These are phyloP conservation scores for Mactra quadrangularis DNA, from an alignment of 1,140 invertebrate species.

Conservation along the genomic window DNA sequence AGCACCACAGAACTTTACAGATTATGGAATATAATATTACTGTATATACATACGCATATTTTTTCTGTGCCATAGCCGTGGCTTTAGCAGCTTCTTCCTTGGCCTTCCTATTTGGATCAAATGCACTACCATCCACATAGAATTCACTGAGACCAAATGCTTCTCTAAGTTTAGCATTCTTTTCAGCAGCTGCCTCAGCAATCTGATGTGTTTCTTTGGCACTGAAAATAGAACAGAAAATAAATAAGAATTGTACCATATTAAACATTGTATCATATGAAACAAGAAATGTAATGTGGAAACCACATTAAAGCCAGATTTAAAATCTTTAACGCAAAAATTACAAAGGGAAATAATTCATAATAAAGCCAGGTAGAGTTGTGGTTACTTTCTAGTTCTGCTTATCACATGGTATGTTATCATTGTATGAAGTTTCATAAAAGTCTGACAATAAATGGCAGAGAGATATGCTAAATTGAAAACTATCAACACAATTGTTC, in stretches of 20 bases:
- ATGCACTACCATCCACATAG: conserved; percentile 96
- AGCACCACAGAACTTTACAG: too few relatives aligned
- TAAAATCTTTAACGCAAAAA: too few relatives aligned
- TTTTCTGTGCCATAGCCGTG: conserved; percentile 83
- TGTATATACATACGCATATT: conserved; percentile 77
- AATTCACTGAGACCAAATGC: conserved; percentile 97
- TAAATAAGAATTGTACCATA: too few relatives aligned
- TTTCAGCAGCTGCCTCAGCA: conserved; percentile 97
- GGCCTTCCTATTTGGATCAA: conserved; percentile 93
- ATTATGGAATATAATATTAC: too few relatives aligned
- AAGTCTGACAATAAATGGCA: too few relatives aligned
- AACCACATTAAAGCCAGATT: too few relatives aligned
- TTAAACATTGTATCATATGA: background rate
- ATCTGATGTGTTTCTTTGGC: conserved; percentile 97
- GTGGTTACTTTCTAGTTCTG: background rate
- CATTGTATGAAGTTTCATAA: too few relatives aligned
- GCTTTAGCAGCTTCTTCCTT: conserved; percentile 88
- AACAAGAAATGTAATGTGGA: too few relatives aligned
- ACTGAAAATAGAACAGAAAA: conserved; percentile 86
- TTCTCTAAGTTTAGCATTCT: conserved; percentile 95
- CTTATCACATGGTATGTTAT: background rate
- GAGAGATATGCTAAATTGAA: too few relatives aligned
- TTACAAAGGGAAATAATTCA: too few relatives aligned
- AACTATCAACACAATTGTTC: too few relatives aligned
- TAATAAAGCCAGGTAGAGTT: too few relatives aligned